Base-by-base conservation (phyloP, 2,888 invertebrate species). In the Labia minor region DNA sequence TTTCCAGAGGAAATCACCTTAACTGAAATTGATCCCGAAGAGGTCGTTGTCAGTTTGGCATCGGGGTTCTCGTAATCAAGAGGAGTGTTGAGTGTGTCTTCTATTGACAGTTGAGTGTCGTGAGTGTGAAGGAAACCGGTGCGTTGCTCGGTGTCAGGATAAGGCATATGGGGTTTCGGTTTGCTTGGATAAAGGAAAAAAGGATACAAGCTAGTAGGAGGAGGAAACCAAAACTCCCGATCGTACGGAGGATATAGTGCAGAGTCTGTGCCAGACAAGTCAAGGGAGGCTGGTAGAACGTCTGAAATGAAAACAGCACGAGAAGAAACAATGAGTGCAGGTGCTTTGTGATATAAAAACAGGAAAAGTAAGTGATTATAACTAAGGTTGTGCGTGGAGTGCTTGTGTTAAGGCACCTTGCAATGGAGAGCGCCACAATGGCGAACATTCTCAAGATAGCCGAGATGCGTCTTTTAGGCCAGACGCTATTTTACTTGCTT, bases 1-100 rank as follows among this genome's bases (percentile, higher is more conserved):
- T 82, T 81, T 77, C 82, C 81, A 73, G 81, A 79, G 75, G 83
- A 82, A 77, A 83, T 81, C 78, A 82, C 81, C 80, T 82, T 82
- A 79, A 82, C 82, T 82, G 81, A 77, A 82, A 82, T 80, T 77
- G 70, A 69, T 67, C 71, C 71, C 72, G 73, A 73, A 71, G 73
- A 73, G 72, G 74, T 71, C 72, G 73, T 72, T 71, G 74, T 72
- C 73, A 73, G 72, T 72, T 72, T 72, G 70, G 69, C 72, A 68
- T 69, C 70, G 69, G 71, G 68, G 71, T 71, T 71, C 72, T 73
- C 73, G 71, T 74, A 73, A 72, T 73, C 73, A 72, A 74, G 70
- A 68, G 73, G 73, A 68, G 73, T 73, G 76, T 77, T 77, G 76
- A 78, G 76, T 75, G 78, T 77, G 75, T 78, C 79, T 76, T 78